phyloP scores from a whole-genome alignment of 1,140 invertebrate genomes.

The Amyelois transitella region DNA sequence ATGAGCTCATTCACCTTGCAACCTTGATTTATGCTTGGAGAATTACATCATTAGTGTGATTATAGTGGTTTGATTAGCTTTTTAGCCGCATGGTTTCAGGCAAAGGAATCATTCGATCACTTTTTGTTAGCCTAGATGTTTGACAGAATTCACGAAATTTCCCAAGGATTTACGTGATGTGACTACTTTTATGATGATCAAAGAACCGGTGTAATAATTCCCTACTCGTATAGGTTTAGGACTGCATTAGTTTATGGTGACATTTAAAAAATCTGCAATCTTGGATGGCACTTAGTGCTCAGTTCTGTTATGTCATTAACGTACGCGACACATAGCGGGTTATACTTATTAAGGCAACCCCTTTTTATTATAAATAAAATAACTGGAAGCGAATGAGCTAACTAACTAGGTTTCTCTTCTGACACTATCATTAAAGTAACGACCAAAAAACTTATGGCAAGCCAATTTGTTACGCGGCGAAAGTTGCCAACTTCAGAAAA shows the following conservation, averaged over 20 bases:
- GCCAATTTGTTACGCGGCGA: background rate
- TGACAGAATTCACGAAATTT: too few species aligned
- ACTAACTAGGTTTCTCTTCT: background rate
- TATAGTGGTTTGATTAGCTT: background rate
- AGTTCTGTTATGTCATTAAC: background rate
- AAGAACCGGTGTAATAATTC: too few species aligned
- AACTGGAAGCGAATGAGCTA: background rate
- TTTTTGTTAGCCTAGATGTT: too few species aligned
- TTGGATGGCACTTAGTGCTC: too few species aligned
- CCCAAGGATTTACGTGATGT: too few species aligned
- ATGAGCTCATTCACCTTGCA: background rate
- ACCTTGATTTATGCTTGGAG: background rate
- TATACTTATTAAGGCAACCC: background rate
- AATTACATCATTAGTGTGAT: background rate
- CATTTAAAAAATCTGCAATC: too few species aligned
- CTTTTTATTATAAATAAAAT: background rate
- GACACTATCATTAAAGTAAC: background rate
- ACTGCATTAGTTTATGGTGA: too few species aligned
- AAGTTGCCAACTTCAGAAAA: background rate
- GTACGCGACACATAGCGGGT: background rate
- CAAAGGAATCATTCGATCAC: too few species aligned
- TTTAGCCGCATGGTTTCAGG: too few species aligned
- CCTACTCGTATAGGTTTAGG: too few species aligned
- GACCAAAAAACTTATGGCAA: background rate
- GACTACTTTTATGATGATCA: too few species aligned